Percentiles rank a stretch among this genome's conserved stretches.
Conservation (phyloP, 2,797 vertebrate species). For the Pagetopsis macropterus region DNA sequence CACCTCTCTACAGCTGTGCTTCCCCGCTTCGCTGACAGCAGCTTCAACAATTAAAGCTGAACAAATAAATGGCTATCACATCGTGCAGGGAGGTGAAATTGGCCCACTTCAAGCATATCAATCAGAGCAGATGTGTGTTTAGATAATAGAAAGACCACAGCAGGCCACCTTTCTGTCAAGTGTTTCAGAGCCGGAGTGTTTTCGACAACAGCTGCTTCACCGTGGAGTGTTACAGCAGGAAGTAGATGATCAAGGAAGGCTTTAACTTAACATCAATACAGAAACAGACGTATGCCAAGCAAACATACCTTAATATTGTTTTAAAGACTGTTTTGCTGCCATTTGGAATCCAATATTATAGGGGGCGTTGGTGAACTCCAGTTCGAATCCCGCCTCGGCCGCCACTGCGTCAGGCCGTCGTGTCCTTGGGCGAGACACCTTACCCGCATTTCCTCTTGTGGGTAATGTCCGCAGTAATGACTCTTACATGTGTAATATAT, state of each 20-base stretch:
- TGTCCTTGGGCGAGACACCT: too few species aligned
- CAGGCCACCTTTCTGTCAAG: slow-evolving; percentile 45
- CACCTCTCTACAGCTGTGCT: slow-evolving; percentile 67
- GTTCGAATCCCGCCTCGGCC: too few species aligned
- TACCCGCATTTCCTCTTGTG: too few species aligned
- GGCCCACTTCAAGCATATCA: slow-evolving; percentile 75
- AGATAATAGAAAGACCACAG: slow-evolving; percentile 58
- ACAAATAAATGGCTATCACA: slow-evolving; percentile 77
- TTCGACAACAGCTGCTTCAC: slow-evolving; percentile 37
- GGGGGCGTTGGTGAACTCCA: too few species aligned
- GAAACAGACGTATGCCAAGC: background rate
- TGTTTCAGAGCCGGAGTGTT: slow-evolving; percentile 9
- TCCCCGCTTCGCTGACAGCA: slow-evolving; percentile 60
- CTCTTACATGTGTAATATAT: too few species aligned
- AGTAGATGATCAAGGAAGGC: background rate
- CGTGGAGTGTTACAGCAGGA: slow-evolving; percentile 1
- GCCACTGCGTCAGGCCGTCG: too few species aligned
- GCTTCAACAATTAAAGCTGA: slow-evolving; percentile 80
- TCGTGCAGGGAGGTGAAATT: slow-evolving; percentile 59
- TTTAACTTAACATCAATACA: background rate
- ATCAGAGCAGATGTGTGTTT: slow-evolving; percentile 75
- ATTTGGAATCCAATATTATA: background rate
- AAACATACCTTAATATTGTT: background rate
- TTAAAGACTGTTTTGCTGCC: background rate
- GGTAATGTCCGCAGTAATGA: too few species aligned